phyloP scores from a whole-genome alignment of 2,113 vertebrate genomes.

The Macroglossus sobrinus region DNA sequence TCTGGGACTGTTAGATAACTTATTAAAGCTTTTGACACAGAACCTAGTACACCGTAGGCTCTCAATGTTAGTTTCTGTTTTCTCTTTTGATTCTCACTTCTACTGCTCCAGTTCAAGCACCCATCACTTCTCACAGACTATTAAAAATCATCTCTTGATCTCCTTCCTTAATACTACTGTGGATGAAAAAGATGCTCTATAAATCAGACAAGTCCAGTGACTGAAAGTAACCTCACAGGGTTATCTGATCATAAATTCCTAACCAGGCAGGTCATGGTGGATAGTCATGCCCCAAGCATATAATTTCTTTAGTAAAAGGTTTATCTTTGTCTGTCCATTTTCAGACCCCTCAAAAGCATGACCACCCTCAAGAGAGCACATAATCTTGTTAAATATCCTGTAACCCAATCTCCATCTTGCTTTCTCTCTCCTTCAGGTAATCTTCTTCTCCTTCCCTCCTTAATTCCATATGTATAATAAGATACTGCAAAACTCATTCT shows the following conservation, averaged over 20 bases:
- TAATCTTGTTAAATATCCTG: neutral
- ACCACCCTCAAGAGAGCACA: neutral
- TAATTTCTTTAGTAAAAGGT: neutral
- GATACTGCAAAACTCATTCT: neutral
- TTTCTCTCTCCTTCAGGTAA: too few species aligned
- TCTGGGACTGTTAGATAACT: neutral
- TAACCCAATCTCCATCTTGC: neutral
- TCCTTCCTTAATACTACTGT: neutral
- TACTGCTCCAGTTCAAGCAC: neutral
- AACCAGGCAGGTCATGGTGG: neutral
- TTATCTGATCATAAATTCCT: neutral
- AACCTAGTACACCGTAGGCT: neutral
- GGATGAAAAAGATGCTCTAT: neutral
- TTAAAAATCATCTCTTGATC: neutral
- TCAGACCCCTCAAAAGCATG: neutral
- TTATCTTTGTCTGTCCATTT: neutral
- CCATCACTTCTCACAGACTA: neutral
- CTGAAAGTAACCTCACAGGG: neutral
- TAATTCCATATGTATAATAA: neutral
- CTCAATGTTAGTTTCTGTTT: neutral
- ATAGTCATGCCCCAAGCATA: neutral
- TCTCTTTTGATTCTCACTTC: neutral
- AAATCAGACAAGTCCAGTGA: neutral
- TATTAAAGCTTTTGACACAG: neutral
- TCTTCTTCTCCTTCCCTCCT: neutral